Evolutionary conservation across 2,888 invertebrate genomes (phyloP).

Genomic region (Podotricha telesiphe): DNA sequence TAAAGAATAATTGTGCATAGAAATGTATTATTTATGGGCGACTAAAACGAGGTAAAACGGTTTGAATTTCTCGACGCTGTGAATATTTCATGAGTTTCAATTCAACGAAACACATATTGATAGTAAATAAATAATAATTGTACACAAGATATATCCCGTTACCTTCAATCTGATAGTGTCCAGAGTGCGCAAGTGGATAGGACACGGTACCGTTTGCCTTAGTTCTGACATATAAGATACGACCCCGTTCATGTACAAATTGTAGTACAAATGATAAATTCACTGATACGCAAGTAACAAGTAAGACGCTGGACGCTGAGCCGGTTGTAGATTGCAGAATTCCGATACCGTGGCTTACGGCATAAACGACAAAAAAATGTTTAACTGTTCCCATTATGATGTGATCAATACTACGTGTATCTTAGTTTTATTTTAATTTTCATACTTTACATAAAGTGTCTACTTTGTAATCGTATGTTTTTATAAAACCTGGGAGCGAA

Average conservation of each 20-base stretch:
- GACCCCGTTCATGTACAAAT: constrained; percentile 39
- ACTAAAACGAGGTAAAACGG: constrained; percentile 32
- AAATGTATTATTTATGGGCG: constrained; percentile 35
- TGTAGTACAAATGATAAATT: constrained; percentile 34
- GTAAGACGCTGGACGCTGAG: not conserved
- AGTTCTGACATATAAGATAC: constrained; percentile 43
- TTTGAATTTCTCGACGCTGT: constrained; percentile 41
- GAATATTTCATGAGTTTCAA: constrained; percentile 47
- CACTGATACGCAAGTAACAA: constrained; percentile 2
- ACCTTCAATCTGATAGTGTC: constrained; percentile 54
- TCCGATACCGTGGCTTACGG: not conserved
- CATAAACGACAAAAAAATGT: not conserved
- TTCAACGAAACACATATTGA: constrained; percentile 37
- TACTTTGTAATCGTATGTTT: no score
- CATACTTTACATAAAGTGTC: no score
- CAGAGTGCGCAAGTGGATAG: constrained; percentile 56
- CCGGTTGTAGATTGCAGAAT: not conserved
- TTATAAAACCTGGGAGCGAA: no score
- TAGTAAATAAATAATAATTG: constrained; percentile 48
- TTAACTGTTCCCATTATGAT: not conserved
- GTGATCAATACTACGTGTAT: no score
- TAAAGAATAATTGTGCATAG: not conserved
- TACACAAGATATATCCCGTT: constrained; percentile 51
- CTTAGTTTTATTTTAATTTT: no score
- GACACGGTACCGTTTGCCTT: constrained; percentile 55